Conservation (phyloP, 2,888 invertebrate genomes). For the Drosophila percnosoma region DNA sequence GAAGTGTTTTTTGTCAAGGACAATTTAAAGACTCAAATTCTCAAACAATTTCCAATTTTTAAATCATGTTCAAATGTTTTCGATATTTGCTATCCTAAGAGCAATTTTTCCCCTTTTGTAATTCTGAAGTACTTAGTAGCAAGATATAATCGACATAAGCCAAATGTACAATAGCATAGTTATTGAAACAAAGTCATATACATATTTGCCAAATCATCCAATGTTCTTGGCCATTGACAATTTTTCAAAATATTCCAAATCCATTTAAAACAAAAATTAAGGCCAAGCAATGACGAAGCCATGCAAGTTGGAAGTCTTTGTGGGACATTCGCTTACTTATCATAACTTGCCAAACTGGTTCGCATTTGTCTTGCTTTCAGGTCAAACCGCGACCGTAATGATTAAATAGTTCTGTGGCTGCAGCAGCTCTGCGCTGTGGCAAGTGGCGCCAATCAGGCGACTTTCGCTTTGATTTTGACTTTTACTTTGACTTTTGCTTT, state of each 20-base stretch:
- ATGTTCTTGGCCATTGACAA: not conserved
- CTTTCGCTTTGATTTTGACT: conserved; percentile 32
- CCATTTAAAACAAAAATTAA: not conserved
- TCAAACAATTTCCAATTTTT: not conserved
- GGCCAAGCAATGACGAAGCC: not conserved
- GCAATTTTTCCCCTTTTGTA: not conserved
- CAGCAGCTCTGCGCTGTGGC: not conserved
- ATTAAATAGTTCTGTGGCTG: conserved; percentile 3
- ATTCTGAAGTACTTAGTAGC: not conserved
- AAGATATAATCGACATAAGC: not conserved
- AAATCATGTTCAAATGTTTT: not conserved
- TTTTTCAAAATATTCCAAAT: not conserved
- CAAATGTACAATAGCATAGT: not conserved
- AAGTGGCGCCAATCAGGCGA: conserved; percentile 26
- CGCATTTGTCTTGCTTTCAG: not conserved
- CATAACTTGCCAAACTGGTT: not conserved
- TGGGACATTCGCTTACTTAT: not conserved
- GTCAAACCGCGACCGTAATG: not conserved
- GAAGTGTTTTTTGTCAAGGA: not conserved
- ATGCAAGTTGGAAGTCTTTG: not conserved
- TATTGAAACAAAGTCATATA: not conserved
- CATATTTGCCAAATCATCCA: not conserved
- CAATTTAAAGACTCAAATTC: not conserved
- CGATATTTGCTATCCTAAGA: not conserved
- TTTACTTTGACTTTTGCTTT: conserved; percentile 26